Evolutionary conservation across 2,888 invertebrate species (phyloP), one percentile per base, ranked within the genome.

Genomic region (Tholera decimalis): DNA sequence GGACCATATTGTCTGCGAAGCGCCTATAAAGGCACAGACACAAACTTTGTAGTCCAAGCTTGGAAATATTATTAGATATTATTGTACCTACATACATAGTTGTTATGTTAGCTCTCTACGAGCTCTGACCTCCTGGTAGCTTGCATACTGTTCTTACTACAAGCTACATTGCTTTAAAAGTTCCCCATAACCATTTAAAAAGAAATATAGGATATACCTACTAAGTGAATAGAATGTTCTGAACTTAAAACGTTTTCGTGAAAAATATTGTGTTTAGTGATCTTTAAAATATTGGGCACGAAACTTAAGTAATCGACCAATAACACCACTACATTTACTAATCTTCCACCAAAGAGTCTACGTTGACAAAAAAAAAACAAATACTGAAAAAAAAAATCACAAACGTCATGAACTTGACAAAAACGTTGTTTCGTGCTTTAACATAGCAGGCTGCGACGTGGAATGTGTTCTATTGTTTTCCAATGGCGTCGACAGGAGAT

Each of bases 391-490:
- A 82, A 82, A 85, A 74, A 80, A 79, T 83, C 74, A 81, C 75
- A 73, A 82, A 84, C 79, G 82, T 83, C 83, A 86, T 86, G 84
- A 87, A 86, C 79, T 86, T 73, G 73, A 70, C 80, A 82, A 79
- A 83, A 87, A 85, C 83, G 85, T 87, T 83, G 83, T 88, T 85
- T 83, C 77, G 71, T 80, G 81, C 85, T 88, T 85, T 85, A 77
- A 83, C 79, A 83, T 85, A 84, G 76, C 82, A 82, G 83, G 84
- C 83, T 83, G 80, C 73, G 73, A 83, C 78, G 82, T 79, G 83
- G 85, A 87, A 85, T 91, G 89, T 88, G 86, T 87, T 90, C 88
- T 90, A 90, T 93, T 92, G 92, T 92, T 92, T 91, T 87, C 89
- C 88, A 86, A 91, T 89, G 86, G 83, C 77, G 79, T 66, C 81